Base-by-base conservation (phyloP, 2,797 vertebrate genomes). In the Rhynchotus rufescens region DNA sequence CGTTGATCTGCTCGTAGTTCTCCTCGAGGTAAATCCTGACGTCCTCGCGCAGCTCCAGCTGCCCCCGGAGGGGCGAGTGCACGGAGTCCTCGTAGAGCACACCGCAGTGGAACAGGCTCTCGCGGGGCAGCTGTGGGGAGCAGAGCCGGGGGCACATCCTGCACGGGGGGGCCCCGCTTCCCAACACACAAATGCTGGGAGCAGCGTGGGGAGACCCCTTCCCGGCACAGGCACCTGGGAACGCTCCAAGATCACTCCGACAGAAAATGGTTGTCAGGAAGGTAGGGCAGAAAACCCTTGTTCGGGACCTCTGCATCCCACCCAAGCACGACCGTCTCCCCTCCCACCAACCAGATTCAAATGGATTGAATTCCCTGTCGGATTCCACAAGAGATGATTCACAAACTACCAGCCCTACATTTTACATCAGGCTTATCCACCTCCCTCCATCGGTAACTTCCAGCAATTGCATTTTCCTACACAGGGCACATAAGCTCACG, bases 1-100 rank as follows among this genome's bases (percentile, higher is more conserved):
- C 98, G 0, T 98, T 98, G 98, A 99, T 99, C 85, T 98, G 98
- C 94, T 99, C 99, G 0, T 99, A 99, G 97, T 99, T 98, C 83
- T 99, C 98, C 1, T 98, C 98, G 61, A 99, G 90, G 97, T 98
- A 98, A 93, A 99, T 99, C 92, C 98, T 98, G 21, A 99, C 98
- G 1, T 98, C 99, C 84, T 99, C 99, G 12, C 99, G 98, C 97
- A 99, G 97, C 95, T 99, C 98, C 97, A 99, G 97, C 40, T 97
- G 98, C 3, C 97, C 97, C 40, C 91, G 98, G 95, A 97, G 96
- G 0, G 98, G 98, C 0, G 98, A 98, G 14, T 98, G 98, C 80
- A 97, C 96, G 0, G 98, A 97, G 95, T 99, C 98, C 85, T 99
- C 98, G 1, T 99, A 99, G 36, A 98, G 95, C 57, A 99, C 98